A percentile compares a stretch with the other conserved stretches of the same genome.
Evolutionary conservation across 2,797 vertebrate species (phyloP).

Genomic region (Rhabdomys pumilio): DNA sequence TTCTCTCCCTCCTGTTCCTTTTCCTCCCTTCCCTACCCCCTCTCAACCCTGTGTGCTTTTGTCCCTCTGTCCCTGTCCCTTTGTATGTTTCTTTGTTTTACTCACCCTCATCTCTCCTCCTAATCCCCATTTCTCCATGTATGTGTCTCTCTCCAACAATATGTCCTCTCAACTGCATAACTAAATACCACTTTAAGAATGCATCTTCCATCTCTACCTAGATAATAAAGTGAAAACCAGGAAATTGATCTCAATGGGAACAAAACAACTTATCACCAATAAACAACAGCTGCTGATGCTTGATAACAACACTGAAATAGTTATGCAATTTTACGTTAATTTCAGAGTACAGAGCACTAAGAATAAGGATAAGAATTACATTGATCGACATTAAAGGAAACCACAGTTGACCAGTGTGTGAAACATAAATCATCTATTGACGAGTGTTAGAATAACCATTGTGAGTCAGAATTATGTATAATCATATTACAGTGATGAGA

Average conservation of each 20-base stretch:
- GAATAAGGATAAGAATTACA: not conserved
- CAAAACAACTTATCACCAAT: conserved; percentile 80
- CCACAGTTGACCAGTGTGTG: not conserved
- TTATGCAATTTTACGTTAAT: conserved; percentile 62
- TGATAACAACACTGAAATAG: conserved; percentile 73
- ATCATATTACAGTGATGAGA: not conserved
- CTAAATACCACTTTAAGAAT: conserved; percentile 62
- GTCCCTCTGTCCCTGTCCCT: not conserved
- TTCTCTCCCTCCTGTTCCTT: not conserved
- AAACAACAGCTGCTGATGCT: conserved; percentile 70
- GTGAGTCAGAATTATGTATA: not conserved
- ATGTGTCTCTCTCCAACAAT: not conserved
- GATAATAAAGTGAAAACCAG: conserved; percentile 74
- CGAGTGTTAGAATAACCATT: not conserved
- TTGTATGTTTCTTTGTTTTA: not conserved
- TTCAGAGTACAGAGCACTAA: conserved; percentile 10
- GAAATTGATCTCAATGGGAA: conserved; percentile 75
- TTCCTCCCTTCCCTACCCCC: not conserved
- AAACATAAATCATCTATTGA: not conserved
- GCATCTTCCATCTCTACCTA: conserved; percentile 71
- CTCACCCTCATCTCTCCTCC: not conserved
- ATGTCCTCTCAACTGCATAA: conserved; percentile 24
- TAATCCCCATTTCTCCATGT: not conserved
- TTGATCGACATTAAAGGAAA: not conserved
- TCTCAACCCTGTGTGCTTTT: not conserved